Base-by-base conservation (phyloP, 1,140 invertebrate genomes). In the Ladona fulva region DNA sequence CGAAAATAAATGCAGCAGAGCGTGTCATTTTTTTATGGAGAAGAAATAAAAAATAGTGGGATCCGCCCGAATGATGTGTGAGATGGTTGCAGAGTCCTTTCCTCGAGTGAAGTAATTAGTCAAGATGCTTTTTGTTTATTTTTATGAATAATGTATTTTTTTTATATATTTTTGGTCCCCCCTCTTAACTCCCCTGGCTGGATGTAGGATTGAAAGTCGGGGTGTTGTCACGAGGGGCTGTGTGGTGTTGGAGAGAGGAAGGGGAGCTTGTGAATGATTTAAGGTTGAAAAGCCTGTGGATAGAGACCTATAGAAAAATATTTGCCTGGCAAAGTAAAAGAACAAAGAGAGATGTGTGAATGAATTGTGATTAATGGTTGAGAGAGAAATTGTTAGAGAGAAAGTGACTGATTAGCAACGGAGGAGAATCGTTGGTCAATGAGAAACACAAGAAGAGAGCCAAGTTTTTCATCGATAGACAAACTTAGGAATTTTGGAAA, bases 81-180 rank as follows among this genome's bases (percentile, higher is more conserved):
- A 66, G n/a, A 66, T 66, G 52, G 52, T 66, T 66, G n/a, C 52
- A 19, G 8, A 37, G 52, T 66, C 52, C 52, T 66, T 66, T 66
- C 52, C 52, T 66, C 52, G 52, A 19, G 52, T 66, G 52, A 12
- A 66, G 52, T 66, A 66, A 66, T 66, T 66, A 66, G 52, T 66
- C 52, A 66, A 37, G 52, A 66, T 19, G 52, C 52, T 66, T 66
- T 66, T 66, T 66, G n/a, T 66, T 66, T 66, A 66, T 66, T 66
- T 66, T 66, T 66, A 66, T 19, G 52, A 66, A 66, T 66, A 66
- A 66, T 66, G 52, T 66, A 66, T 66, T 66, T 66, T 66, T 66
- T 66, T 66, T 66, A 66, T 66, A 66, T 66, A 66, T 66, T 66
- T 66, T 66, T 66, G 52, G 14, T 22, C 52, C n/a, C 52, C 52